Conservation (phyloP, 2,113 vertebrate species). For the Otus sunia region DNA sequence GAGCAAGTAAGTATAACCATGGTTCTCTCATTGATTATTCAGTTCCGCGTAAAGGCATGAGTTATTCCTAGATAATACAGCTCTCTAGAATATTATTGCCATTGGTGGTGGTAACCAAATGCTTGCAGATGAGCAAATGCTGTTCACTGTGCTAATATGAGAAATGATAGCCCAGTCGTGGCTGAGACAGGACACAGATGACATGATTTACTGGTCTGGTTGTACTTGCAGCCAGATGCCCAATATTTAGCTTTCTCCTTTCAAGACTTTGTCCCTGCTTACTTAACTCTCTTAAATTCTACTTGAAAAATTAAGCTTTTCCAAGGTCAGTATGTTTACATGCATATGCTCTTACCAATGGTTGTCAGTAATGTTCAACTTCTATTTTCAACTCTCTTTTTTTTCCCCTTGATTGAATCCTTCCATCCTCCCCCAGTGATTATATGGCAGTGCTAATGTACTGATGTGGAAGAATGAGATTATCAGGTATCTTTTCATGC, state of each 20-base stretch:
- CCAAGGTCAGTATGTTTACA: not conserved
- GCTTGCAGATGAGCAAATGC: not conserved
- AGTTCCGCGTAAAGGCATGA: fast-evolving
- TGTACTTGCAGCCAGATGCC: not conserved
- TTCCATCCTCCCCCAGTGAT: not conserved
- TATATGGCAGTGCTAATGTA: not conserved
- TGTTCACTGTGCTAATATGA: not conserved
- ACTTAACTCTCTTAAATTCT: not conserved
- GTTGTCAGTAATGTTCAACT: not conserved
- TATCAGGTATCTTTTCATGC: not conserved
- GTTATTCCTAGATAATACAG: not conserved
- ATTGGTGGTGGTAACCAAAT: not conserved
- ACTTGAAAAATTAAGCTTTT: not conserved
- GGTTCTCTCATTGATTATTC: fast-evolving
- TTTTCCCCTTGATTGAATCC: not conserved
- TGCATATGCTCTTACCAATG: not conserved
- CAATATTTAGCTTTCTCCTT: not conserved
- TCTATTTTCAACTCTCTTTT: not conserved
- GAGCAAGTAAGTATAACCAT: conserved; percentile 74
- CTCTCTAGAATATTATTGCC: not conserved
- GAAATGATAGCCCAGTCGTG: fast-evolving
- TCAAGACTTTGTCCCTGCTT: not conserved
- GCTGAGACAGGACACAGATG: not conserved
- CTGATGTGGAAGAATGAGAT: not conserved
- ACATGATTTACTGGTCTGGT: not conserved